These are phyloP conservation scores for Smutsia gigantea DNA, from an alignment of 2,797 vertebrate genomes.

Conservation along the genomic window DNA sequence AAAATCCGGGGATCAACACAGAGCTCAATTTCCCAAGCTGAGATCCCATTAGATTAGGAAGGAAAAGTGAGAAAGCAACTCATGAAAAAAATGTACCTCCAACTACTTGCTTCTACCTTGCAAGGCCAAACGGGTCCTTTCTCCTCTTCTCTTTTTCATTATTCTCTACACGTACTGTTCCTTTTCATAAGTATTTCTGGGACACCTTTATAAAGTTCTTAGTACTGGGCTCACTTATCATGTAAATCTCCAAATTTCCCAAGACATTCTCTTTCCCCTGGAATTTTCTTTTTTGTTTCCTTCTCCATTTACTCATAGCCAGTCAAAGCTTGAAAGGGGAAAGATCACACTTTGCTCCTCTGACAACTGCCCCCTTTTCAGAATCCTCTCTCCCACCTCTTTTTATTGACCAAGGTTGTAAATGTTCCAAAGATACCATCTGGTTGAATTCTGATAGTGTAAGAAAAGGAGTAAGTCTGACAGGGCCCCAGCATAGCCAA, in stretches of 20 bases:
- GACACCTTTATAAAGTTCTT: neutral
- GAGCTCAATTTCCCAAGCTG: conserved; percentile 1
- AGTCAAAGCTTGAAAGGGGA: neutral
- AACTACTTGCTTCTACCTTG: neutral
- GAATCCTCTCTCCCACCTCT: neutral
- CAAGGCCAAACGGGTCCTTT: neutral
- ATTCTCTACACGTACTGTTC: neutral
- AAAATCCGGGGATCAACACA: conserved; percentile 47
- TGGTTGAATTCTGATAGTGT: neutral
- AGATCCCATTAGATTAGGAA: neutral
- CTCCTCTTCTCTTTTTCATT: neutral
- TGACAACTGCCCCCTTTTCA: neutral
- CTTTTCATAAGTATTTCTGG: neutral
- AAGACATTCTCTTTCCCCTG: neutral
- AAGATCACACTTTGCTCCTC: neutral
- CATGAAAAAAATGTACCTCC: neutral
- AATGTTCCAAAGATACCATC: neutral
- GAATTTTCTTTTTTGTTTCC: neutral
- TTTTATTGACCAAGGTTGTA: neutral
- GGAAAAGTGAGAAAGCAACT: conserved; percentile 6
- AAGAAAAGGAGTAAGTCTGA: neutral
- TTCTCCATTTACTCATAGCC: neutral
- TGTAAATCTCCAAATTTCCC: neutral
- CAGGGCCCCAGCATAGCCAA: neutral
- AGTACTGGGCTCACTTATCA: neutral